Conservation (phyloP, 2,888 invertebrate species). For the Cynaeus angustus region DNA sequence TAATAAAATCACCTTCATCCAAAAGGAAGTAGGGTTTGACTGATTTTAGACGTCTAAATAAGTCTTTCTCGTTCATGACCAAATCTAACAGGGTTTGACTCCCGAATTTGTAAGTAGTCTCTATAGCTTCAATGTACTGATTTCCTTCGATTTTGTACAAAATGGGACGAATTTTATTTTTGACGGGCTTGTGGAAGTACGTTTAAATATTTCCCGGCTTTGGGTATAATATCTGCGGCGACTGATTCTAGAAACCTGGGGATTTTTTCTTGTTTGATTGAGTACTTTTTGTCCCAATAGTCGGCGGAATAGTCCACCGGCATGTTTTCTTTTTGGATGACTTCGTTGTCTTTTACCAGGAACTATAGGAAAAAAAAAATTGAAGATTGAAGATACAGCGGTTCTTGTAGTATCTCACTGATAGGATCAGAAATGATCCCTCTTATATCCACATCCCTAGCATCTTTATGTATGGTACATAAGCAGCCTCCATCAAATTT, state of each 20-base stretch:
- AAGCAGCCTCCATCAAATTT: constrained; percentile 88
- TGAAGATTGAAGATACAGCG: no score
- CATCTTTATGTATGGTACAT: constrained; percentile 92
- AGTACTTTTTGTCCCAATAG: constrained; percentile 97
- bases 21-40: constrained; percentile 92
- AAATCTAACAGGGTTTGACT: constrained; percentile 91
- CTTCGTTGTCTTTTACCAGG: constrained; percentile 92
- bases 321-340: constrained; percentile 86
- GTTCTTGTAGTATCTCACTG: constrained; percentile 85
- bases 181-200: constrained; percentile 87
- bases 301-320: constrained; percentile 92
- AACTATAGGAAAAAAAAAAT: constrained; percentile 77
- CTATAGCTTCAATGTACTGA: constrained; percentile 80
- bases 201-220: constrained; percentile 97
- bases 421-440: constrained; percentile 95
- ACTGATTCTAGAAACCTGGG: constrained; percentile 91
- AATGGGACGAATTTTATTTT: constrained; percentile 73
- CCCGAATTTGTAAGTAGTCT: constrained; percentile 93
- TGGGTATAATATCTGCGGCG: constrained; percentile 90
- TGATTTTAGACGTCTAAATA: constrained; percentile 90
- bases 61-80: constrained; percentile 91
- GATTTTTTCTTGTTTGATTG: constrained; percentile 86
- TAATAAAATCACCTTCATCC: constrained; percentile 93
- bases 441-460: constrained; percentile 96
- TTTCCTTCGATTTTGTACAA: constrained; percentile 74